Conservation (phyloP, 2,113 vertebrate genomes). For the Syrrhaptes paradoxus region DNA sequence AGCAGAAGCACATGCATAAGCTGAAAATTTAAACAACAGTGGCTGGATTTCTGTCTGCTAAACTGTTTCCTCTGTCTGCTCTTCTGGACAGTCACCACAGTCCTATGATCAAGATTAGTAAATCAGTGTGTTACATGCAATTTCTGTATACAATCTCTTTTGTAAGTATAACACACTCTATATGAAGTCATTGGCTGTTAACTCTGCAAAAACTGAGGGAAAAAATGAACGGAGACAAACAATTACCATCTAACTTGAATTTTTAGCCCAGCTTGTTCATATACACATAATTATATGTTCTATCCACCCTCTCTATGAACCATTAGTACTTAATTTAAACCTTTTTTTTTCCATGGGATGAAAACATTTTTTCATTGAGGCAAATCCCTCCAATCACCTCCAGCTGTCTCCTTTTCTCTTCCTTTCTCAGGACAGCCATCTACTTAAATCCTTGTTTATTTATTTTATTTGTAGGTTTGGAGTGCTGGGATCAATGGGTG, state of each 20-base stretch:
- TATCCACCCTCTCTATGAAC: not conserved
- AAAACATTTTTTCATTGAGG: not conserved
- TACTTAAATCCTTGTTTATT: not conserved
- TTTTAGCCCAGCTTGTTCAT: not conserved
- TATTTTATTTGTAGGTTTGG: not conserved
- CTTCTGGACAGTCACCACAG: not conserved
- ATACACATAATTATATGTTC: not conserved
- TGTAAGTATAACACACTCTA: not conserved
- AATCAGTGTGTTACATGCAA: not conserved
- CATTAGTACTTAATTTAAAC: not conserved
- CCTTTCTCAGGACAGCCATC: not conserved
- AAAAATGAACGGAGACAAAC: not conserved
- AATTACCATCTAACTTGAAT: not conserved
- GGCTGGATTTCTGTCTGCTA: not conserved
- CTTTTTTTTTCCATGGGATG: not conserved
- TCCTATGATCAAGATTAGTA: not conserved
- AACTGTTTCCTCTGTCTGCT: not conserved
- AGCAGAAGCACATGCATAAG: not conserved
- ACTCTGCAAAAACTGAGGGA: not conserved
- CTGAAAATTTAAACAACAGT: not conserved
- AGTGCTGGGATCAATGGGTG: fast-evolving
- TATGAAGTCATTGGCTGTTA: not conserved
- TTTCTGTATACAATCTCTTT: not conserved
- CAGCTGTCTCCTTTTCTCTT: not conserved
- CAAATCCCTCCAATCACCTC: not conserved